Percentiles rank a stretch among this genome's conserved stretches.
These are phyloP conservation scores for Helogale parvula DNA, from an alignment of 2,113 vertebrate species.

Conservation along the genomic window DNA sequence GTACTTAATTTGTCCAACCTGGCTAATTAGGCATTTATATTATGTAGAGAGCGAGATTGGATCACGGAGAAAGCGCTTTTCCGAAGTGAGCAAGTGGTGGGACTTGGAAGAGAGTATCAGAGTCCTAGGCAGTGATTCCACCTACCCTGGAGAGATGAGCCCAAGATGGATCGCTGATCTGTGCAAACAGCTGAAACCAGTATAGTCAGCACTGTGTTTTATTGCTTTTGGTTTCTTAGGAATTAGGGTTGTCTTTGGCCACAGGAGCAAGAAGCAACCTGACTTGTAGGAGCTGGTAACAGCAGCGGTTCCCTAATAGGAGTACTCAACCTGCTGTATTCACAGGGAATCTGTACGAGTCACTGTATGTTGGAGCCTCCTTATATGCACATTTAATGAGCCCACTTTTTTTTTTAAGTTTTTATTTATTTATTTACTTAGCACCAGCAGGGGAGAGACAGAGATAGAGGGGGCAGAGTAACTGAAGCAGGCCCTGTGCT, in stretches of 20 bases:
- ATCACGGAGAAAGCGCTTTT: constrained; percentile 10
- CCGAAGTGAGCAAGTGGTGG: background rate
- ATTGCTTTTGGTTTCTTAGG: background rate
- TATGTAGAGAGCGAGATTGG: background rate
- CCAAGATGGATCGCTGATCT: background rate
- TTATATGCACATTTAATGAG: background rate
- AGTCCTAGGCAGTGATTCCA: background rate
- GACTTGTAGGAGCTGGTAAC: background rate
- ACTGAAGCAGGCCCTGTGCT: too few species aligned
- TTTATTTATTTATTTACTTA: too few species aligned
- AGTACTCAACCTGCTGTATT: background rate
- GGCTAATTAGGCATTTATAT: background rate
- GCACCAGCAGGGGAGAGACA: too few species aligned
- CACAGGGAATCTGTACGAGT: background rate
- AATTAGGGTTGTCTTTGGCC: background rate
- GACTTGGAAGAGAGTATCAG: background rate
- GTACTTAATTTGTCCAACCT: constrained; percentile 13
- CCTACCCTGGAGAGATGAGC: background rate
- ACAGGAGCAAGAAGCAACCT: background rate
- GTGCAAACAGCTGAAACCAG: background rate
- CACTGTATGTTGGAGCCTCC: background rate
- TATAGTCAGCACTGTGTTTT: background rate
- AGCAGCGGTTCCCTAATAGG: background rate
- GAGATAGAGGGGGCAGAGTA: too few species aligned
- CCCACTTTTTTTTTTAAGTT: background rate